Base-by-base conservation (phyloP, 2,888 invertebrate genomes). In the Apamea sordens region DNA sequence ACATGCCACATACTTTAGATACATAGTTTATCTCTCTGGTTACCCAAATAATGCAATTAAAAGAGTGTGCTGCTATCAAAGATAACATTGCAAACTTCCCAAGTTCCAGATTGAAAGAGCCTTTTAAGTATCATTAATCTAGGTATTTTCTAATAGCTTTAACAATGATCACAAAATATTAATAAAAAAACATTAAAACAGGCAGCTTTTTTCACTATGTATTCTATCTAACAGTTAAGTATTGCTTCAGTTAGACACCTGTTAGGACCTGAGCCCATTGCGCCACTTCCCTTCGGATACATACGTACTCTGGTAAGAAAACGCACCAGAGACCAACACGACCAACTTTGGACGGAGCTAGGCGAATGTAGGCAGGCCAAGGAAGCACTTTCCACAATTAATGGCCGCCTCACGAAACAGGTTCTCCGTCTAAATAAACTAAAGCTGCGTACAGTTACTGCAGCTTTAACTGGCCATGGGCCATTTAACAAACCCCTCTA, bases 221-320 rank as follows among this genome's bases (percentile, higher is more conserved):
- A 28, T 77, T 47, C 21, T 59, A 59, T 47, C 21, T 59, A 59
- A 77, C 13, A 32, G 32, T 10, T n/a, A 47, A 8, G 13, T 41
- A 24, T 71, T 61, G 7, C 41, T 73, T 21, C 32, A 80, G 15
- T 80, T 56, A 18, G 3, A 47, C 2, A 64, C 18, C n/a, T n/a
- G n/a, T n/a, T n/a, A n/a, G n/a, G n/a, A n/a, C n/a, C n/a, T n/a
- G n/a, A n/a, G n/a, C n/a, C n/a, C n/a, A n/a, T n/a, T n/a, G n/a
- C n/a, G n/a, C n/a, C n/a, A n/a, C n/a, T n/a, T n/a, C n/a, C n/a
- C n/a, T n/a, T n/a, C n/a, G n/a, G n/a, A n/a, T n/a, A n/a, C n/a
- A n/a, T n/a, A n/a, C n/a, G n/a, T n/a, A n/a, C n/a, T n/a, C n/a
- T n/a, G n/a, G n/a, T n/a, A n/a, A n/a, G n/a, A n/a, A n/a, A n/a